These are phyloP conservation scores for Anoplius nigerrimus DNA, from an alignment of 2,888 invertebrate species.

Conservation along the genomic window DNA sequence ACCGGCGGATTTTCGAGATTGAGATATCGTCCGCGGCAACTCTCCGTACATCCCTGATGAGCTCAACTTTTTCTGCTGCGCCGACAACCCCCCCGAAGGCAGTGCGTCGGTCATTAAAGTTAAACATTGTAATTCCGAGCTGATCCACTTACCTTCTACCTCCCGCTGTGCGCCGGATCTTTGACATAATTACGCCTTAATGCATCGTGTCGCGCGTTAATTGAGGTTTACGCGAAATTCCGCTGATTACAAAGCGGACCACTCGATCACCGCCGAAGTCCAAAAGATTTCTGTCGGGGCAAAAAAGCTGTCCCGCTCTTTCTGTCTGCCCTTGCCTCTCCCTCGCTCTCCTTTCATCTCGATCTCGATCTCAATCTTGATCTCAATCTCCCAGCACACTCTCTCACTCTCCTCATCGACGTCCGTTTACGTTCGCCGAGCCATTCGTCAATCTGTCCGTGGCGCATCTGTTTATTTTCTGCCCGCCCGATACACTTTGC, in stretches of 20 bases:
- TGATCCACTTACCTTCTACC: constrained; percentile 42
- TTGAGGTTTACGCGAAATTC: constrained; percentile 33
- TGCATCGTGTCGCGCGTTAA: constrained; percentile 39
- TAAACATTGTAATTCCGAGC: constrained; percentile 43
- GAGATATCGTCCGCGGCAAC: background rate
- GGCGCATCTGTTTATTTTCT: constrained; percentile 27
- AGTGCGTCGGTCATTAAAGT: background rate
- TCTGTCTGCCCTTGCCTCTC: too few relatives aligned
- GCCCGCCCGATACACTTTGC: constrained; percentile 25
- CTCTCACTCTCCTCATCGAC: too few relatives aligned
- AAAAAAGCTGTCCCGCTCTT: too few relatives aligned
- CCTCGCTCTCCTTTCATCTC: too few relatives aligned
- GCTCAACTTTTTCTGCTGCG: constrained; percentile 1
- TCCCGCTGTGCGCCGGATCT: background rate
- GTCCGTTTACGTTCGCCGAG: too few relatives aligned
- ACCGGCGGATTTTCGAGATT: too few relatives aligned
- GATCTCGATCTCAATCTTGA: too few relatives aligned
- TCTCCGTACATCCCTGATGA: constrained; percentile 2
- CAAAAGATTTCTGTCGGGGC: too few relatives aligned
- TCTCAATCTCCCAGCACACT: too few relatives aligned
- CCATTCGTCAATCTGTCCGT: too few relatives aligned
- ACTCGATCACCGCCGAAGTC: too few relatives aligned
- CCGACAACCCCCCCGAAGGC: constrained; percentile 1
- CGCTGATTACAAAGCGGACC: constrained; percentile 1
- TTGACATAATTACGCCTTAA: background rate